Conservation (phyloP, 2,888 invertebrate genomes). For the Clunio marinus region DNA sequence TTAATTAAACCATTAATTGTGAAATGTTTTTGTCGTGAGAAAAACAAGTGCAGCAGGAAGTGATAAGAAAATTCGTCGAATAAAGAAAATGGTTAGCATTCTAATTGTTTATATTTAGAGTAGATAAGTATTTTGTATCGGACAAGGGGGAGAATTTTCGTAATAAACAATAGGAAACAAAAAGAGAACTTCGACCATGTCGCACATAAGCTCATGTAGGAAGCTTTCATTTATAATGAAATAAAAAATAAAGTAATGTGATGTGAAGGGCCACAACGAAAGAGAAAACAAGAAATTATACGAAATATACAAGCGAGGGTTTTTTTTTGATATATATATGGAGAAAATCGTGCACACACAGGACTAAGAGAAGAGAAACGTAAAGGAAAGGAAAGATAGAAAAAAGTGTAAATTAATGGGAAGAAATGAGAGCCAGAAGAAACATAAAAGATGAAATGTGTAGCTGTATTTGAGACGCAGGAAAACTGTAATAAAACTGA, state of each 20-base stretch:
- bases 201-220: not conserved
- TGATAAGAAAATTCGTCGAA: not conserved
- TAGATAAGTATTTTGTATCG: no score
- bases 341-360: not conserved
- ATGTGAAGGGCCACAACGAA: slow-evolving; percentile 12
- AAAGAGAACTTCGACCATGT: not conserved
- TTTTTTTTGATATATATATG: not conserved
- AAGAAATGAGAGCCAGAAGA: slow-evolving; percentile 7
- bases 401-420: not conserved
- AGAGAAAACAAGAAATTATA: not conserved
- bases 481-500: not conserved
- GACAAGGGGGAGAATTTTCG: no score
- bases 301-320: not conserved
- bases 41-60: not conserved
- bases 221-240: slow-evolving; percentile 17
- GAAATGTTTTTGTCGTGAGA: not conserved
- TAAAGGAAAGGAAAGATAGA: not conserved
- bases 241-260: not conserved
- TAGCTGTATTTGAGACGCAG: not conserved
- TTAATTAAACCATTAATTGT: not conserved
- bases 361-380: not conserved
- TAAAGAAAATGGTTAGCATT: not conserved
- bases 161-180: not conserved
- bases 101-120: no score
- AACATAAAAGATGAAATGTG: not conserved